A percentile compares a stretch with the other conserved stretches of the same genome.
Evolutionary conservation across 1,140 invertebrate genomes (phyloP).

Genomic region (Eueides isabella): DNA sequence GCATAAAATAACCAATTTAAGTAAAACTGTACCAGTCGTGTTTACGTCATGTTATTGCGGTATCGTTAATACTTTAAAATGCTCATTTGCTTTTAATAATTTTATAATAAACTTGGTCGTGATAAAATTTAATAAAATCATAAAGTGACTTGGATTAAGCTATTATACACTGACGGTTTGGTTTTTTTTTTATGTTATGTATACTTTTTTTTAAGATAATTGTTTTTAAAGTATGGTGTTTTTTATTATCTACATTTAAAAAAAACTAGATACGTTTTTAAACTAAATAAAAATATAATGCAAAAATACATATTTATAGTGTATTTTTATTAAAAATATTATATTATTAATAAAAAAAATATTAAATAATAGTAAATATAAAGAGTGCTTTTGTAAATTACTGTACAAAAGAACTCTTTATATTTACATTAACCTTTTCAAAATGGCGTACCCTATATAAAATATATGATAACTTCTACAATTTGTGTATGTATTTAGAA

Average conservation of each 20-base stretch:
- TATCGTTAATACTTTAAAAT: slow-evolving; percentile 40
- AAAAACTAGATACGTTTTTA: too few relatives aligned
- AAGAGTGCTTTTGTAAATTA: too few relatives aligned
- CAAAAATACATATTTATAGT: too few relatives aligned
- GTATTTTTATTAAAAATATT: too few relatives aligned
- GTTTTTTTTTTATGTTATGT: neutral
- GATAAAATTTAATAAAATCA: slow-evolving; percentile 51
- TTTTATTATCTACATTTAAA: neutral
- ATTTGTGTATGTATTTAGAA: too few relatives aligned
- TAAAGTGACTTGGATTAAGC: slow-evolving; percentile 18
- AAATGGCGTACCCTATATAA: too few relatives aligned
- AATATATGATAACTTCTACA: too few relatives aligned
- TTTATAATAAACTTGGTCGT: slow-evolving; percentile 9
- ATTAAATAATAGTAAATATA: too few relatives aligned
- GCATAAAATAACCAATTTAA: neutral
- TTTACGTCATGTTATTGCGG: neutral
- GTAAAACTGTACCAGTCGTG: neutral
- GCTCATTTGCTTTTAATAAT: slow-evolving; percentile 39
- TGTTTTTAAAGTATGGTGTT: neutral
- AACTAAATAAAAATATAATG: too few relatives aligned
- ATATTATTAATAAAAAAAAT: too few relatives aligned
- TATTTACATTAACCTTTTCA: too few relatives aligned
- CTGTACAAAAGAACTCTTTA: too few relatives aligned
- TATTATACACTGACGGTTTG: neutral
- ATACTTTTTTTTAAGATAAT: neutral